phyloP scores from a whole-genome alignment of 2,113 vertebrate genomes.

The Alectura lathami region DNA sequence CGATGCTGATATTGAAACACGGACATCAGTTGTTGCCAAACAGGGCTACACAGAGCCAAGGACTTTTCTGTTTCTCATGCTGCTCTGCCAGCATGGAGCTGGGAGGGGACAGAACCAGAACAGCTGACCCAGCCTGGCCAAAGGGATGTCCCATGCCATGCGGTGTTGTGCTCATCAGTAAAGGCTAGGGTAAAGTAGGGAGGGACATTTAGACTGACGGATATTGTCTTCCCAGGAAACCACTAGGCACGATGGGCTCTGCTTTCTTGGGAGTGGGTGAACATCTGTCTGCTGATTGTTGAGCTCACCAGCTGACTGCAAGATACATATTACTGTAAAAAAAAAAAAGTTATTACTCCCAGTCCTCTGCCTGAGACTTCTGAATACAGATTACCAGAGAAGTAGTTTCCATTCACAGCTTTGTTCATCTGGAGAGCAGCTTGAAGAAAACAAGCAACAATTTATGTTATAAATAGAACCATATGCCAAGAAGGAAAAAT shows the following conservation, averaged over 20 bases:
- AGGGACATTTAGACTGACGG: no score
- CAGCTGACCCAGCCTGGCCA: no score
- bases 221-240: no score
- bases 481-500: background rate
- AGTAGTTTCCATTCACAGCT: background rate
- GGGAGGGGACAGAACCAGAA: no score
- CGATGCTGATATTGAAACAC: no score
- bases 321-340: background rate
- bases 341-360: background rate
- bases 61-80: background rate
- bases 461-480: background rate
- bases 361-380: background rate
- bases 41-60: background rate
- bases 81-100: background rate
- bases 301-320: background rate
- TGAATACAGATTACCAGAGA: background rate
- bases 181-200: no score
- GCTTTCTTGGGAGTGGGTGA: no score
- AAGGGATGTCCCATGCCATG: no score
- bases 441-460: background rate
- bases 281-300: background rate
- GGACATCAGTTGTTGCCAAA: background rate
- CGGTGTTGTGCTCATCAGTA: no score
- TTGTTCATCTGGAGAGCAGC: background rate
- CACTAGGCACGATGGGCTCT: no score